Evolutionary conservation across 1,140 invertebrate genomes (phyloP), one percentile per base, ranked within the genome.

Genomic region (Zaprionus davidi): DNA sequence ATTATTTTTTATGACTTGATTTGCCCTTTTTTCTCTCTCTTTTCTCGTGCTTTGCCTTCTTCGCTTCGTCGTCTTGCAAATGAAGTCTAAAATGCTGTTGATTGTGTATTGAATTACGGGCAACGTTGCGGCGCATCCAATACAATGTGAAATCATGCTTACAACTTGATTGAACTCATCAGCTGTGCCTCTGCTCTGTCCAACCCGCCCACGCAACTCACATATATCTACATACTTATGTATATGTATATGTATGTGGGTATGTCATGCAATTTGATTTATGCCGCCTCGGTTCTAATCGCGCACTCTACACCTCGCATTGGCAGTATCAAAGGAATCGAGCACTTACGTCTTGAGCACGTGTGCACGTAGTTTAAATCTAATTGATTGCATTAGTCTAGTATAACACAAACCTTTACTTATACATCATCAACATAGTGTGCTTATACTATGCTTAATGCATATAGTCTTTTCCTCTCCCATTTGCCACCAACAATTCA

Each of bases 121-220:
- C 60, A 69, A 66, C 70, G 65, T 66, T 76, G 82, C 68, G 76
- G 58, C 78, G 76, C 78, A 86, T 82, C 71, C 51, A 85, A 85
- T 81, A 71, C 71, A 81, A 82, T 86, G 76, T 75, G 84, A 87
- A 87, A 83, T 86, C 84, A 87, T 87, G 84, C 87, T 87, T 87
- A 88, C 84, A 87, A 88, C 84, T 83, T 87, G 80, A 87, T 87
- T 87, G 84, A 87, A 87, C 84, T 87, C 84, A 87, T 87, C 84
- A 88, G 80, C 67, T 62, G 55, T 62, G 0, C 20, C 77, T 26
- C 20, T 46, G 31, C n/a, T 22, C 51, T 31, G 28, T 34, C 31
- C 55, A 22, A 11, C 15, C 15, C 31, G 28, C 34, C 22, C 49
- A 28, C 26, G 26, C 20, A 4, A 9, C 5, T 59, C 1, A 2